These are phyloP conservation scores for Unio pictorum DNA, from an alignment of 2,888 invertebrate genomes.

Conservation along the genomic window DNA sequence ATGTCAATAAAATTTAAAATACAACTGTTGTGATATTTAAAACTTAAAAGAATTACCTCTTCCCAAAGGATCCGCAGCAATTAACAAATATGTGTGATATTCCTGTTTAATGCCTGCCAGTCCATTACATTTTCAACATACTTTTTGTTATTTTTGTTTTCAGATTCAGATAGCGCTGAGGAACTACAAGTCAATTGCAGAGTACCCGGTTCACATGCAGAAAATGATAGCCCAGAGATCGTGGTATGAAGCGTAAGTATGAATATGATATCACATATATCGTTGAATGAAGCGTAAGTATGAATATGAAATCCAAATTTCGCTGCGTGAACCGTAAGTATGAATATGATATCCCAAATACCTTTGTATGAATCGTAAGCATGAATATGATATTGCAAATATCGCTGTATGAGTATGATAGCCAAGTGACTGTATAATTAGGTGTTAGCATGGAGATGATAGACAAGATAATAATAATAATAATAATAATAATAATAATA, in stretches of 20 bases:
- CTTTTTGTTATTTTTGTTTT: constrained; percentile 1
- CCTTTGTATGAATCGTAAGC: constrained; percentile 60
- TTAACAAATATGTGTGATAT: too few species aligned
- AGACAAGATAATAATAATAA: background rate
- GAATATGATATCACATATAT: constrained; percentile 50
- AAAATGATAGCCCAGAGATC: constrained; percentile 52
- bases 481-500: constrained; percentile 6
- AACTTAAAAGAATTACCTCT: too few species aligned
- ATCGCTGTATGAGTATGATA: constrained; percentile 24
- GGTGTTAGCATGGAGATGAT: constrained; percentile 37
- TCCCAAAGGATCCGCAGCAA: too few species aligned
- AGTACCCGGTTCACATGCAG: constrained; percentile 64
- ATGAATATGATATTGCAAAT: background rate
- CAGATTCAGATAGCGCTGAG: constrained; percentile 59
- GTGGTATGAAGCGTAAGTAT: constrained; percentile 58
- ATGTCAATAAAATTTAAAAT: too few species aligned
- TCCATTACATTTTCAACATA: constrained; percentile 2
- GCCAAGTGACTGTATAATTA: constrained; percentile 56
- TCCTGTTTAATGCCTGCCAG: constrained; percentile 6
- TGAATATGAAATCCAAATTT: constrained; percentile 43
- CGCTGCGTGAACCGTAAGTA: constrained; percentile 58
- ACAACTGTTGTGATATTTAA: too few species aligned
- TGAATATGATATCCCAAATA: constrained; percentile 46
- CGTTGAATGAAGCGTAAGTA: constrained; percentile 58
- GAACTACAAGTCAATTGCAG: constrained; percentile 59